phyloP scores from a whole-genome alignment of 2,888 invertebrate species.

The Odontocolon sp. region DNA sequence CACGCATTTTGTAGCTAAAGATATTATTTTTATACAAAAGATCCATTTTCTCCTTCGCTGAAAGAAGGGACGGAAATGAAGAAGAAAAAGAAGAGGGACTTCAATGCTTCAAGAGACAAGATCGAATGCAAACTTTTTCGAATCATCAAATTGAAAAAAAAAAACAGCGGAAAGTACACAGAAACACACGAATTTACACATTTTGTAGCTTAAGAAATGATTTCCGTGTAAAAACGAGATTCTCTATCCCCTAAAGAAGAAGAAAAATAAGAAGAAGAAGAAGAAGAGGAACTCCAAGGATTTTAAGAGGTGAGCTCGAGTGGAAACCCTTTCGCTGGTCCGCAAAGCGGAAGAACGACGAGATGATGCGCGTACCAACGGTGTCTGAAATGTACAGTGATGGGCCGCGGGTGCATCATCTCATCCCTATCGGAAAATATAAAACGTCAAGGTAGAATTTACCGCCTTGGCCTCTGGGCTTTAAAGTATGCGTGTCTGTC shows the following conservation, averaged over 20 bases:
- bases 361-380: conserved; percentile 6
- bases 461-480: conserved; percentile 66
- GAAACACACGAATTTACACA: background rate
- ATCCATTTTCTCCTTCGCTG: too few species aligned
- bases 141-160: too few species aligned
- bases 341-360: conserved; percentile 17
- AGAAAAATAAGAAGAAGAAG: conserved; percentile 2
- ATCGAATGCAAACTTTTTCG: background rate
- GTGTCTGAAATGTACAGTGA: conserved; percentile 1
- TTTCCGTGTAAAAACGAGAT: conserved; percentile 1
- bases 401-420: conserved; percentile 50
- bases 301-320: conserved; percentile 13
- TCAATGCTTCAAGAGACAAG: background rate
- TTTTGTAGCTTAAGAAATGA: conserved; percentile 4
- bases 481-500: conserved; percentile 62
- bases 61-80: background rate
- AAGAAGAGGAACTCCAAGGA: conserved; percentile 30
- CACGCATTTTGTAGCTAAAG: too few species aligned
- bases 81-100: background rate
- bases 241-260: too few species aligned
- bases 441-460: conserved; percentile 64
- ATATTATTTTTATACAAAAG: too few species aligned
- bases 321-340: conserved; percentile 2
- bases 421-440: conserved; percentile 63
- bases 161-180: background rate